A percentile compares a stretch with the other conserved stretches of the same genome.
These are phyloP conservation scores for Cryptus viduatorius DNA, from an alignment of 2,888 invertebrate genomes.

Conservation along the genomic window DNA sequence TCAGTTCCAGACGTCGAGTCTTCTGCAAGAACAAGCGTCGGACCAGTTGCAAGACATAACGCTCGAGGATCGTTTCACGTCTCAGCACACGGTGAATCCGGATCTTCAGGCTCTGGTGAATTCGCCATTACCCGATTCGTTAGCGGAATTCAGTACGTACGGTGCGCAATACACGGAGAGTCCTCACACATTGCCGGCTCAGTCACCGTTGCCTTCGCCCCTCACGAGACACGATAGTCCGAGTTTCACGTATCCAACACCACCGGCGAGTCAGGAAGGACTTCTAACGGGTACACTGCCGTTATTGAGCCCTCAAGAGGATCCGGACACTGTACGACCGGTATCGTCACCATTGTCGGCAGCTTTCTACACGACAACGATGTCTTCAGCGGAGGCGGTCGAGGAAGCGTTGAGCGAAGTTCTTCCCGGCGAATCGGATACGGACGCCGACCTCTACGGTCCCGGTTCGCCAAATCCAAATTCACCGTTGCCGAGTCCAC, in stretches of 20 bases:
- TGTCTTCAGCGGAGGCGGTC: conserved; percentile 94
- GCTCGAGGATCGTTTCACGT: conserved; percentile 85
- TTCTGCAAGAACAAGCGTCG: conserved; percentile 83
- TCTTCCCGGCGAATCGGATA: conserved; percentile 91
- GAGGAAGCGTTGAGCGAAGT: conserved; percentile 95
- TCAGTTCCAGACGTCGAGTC: conserved; percentile 83
- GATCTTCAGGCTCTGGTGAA: conserved; percentile 92
- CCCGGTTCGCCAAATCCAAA: conserved; percentile 85
- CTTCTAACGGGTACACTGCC: conserved; percentile 87
- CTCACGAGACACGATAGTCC: conserved; percentile 89
- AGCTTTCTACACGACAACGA: conserved; percentile 93
- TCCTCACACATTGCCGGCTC: conserved; percentile 85
- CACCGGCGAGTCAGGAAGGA: conserved; percentile 95
- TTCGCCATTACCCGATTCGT: conserved; percentile 91
- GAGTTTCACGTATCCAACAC: conserved; percentile 93
- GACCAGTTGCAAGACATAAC: conserved; percentile 85
- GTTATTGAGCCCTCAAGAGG: conserved; percentile 84
- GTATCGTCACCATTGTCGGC: conserved; percentile 93
- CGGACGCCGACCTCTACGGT: conserved; percentile 85
- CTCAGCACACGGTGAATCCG: conserved; percentile 88
- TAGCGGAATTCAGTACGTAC: conserved; percentile 94
- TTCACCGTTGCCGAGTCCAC: conserved; percentile 88
- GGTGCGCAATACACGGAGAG: conserved; percentile 85
- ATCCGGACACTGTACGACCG: conserved; percentile 89
- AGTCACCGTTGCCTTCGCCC: conserved; percentile 89